Percentiles rank a stretch among this genome's conserved stretches.
Evolutionary conservation across 2,797 vertebrate species (phyloP).

Genomic region (Sitta carolinensis): DNA sequence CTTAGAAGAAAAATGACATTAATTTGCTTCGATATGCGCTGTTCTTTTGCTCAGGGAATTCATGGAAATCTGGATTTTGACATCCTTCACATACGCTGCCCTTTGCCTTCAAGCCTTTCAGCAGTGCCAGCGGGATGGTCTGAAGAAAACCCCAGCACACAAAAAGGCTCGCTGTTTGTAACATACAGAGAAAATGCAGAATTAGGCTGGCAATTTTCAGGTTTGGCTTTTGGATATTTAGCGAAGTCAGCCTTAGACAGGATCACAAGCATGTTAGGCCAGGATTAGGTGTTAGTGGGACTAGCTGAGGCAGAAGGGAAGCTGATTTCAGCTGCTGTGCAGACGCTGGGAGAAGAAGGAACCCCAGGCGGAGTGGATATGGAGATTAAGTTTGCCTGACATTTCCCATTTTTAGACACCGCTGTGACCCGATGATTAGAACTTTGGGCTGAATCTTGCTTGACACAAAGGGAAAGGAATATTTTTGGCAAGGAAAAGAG

Average conservation of each 20-base stretch:
- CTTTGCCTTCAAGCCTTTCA: constrained; percentile 12
- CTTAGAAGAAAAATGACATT: neutral
- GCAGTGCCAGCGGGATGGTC: neutral
- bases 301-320: neutral
- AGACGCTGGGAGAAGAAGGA: neutral
- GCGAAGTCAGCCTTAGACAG: neutral
- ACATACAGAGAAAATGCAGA: neutral
- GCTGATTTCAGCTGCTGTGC: neutral
- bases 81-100: neutral
- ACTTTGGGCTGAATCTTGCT: neutral
- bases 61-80: neutral
- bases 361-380: neutral
- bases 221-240: neutral
- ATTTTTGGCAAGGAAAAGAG: neutral
- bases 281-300: neutral
- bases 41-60: neutral
- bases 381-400: constrained; percentile 2
- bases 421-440: neutral
- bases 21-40: neutral
- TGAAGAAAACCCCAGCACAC: neutral
- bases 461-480: neutral
- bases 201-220: neutral
- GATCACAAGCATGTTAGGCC: neutral
- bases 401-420: neutral
- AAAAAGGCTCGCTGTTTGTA: neutral